These are phyloP conservation scores for Trissoscelio sp. DNA, from an alignment of 2,888 invertebrate species.

Conservation along the genomic window DNA sequence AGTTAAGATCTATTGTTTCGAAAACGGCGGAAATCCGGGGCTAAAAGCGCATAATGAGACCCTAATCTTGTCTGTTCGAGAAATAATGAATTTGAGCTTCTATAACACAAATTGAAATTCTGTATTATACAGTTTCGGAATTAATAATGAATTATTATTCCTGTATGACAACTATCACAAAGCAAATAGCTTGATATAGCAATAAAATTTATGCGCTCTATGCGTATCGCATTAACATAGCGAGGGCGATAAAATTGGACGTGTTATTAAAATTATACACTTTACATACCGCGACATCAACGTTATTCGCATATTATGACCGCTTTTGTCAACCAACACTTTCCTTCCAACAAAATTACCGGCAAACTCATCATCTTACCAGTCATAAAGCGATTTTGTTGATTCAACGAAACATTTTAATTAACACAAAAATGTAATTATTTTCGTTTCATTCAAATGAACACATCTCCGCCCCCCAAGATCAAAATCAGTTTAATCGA, in stretches of 20 bases:
- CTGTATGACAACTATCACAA: slow-evolving; percentile 59
- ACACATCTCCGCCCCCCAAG: too few species aligned
- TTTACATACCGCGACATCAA: slow-evolving; percentile 33
- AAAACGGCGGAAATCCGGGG: slow-evolving; percentile 70
- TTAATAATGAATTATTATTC: slow-evolving; percentile 69
- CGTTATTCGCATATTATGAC: slow-evolving; percentile 24
- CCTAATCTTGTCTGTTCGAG: slow-evolving; percentile 69
- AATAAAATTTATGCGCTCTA: slow-evolving; percentile 58
- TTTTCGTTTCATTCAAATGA: too few species aligned
- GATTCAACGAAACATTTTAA: not conserved
- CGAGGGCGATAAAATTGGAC: slow-evolving; percentile 47
- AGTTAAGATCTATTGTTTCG: slow-evolving; percentile 70
- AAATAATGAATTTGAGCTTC: slow-evolving; percentile 69
- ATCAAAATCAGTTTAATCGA: too few species aligned
- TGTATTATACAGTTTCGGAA: slow-evolving; percentile 60
- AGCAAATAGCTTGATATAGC: slow-evolving; percentile 47
- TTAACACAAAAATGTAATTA: too few species aligned
- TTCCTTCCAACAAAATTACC: not conserved
- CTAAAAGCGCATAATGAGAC: slow-evolving; percentile 69
- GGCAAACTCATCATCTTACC: slow-evolving; percentile 1
- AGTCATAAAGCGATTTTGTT: not conserved
- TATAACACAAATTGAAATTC: slow-evolving; percentile 67
- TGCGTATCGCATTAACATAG: slow-evolving; percentile 45
- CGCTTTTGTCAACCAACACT: slow-evolving; percentile 8
- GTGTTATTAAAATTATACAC: slow-evolving; percentile 62